Evolutionary conservation across 2,797 vertebrate genomes (phyloP).

Genomic region (Gallinago stenura): DNA sequence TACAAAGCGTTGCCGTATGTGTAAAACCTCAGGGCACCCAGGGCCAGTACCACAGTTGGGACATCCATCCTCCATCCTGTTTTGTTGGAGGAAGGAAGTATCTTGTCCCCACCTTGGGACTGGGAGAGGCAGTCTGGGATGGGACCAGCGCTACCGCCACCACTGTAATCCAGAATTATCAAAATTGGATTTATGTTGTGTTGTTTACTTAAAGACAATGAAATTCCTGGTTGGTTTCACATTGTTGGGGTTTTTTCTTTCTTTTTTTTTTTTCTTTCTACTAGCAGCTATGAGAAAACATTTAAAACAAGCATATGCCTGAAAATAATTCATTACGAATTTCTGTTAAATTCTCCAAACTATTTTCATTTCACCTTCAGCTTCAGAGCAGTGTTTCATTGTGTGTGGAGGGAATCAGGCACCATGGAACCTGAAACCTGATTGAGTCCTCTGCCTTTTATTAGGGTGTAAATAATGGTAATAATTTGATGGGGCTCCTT

Average conservation of each 20-base stretch:
- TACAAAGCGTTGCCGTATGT: conserved; percentile 10
- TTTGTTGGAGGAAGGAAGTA: neutral
- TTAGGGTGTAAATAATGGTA: conserved; percentile 18
- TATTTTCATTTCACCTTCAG: conserved; percentile 17
- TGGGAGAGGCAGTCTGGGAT: neutral
- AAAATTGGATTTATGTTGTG: neutral
- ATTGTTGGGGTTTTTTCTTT: neutral
- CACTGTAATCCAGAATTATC: neutral
- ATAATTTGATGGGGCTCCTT: conserved; percentile 48
- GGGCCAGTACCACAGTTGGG: neutral
- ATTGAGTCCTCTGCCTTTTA: conserved; percentile 15
- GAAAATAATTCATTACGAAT: neutral
- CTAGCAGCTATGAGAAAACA: neutral
- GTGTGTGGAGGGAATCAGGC: neutral
- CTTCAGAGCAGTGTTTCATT: neutral
- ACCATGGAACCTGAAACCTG: neutral
- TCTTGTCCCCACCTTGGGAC: neutral
- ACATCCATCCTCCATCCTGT: neutral
- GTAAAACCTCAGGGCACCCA: neutral
- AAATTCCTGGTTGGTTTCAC: neutral
- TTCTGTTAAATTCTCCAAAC: conserved; percentile 7
- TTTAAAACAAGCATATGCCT: neutral
- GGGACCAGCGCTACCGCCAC: neutral
- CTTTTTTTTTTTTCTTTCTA: neutral
- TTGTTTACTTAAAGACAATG: neutral